Base-by-base conservation (phyloP, 2,113 vertebrate species). In the Pterocles gutturalis region DNA sequence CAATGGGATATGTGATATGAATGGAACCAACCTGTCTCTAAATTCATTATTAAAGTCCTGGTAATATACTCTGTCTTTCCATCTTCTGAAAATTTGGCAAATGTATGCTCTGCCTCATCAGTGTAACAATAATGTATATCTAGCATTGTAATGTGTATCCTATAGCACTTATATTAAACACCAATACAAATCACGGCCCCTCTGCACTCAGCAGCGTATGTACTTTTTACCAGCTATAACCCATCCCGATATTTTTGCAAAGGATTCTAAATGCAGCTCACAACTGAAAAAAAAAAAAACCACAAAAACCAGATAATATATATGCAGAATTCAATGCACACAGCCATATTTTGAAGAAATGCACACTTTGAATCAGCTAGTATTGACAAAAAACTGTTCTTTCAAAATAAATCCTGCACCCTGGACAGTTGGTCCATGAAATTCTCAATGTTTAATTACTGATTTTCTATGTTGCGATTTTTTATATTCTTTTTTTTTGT, bases 271-370 rank as follows among this genome's bases (percentile, higher is more conserved):
- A 1, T 13, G 1, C 22, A 55, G 34, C 66, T 55, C 26, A 85
- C 20, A 79, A 72, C 67, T 26, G 1, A 10, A 19, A 61, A 51
- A 9, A 16, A 20, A 48, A 10, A 18, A 28, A 13, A n/a, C n/a
- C n/a, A n/a, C n/a, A n/a, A n/a, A n/a, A n/a, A n/a, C n/a, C n/a
- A n/a, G 4, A 36, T 12, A 14, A n/a, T 6, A 85, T 17, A n/a
- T 9, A 33, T 20, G 17, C 45, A 75, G 46, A 84, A 73, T 20
- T 79, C 43, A 71, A 60, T n/a, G 28, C 0, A 0, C 14, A 43
- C 8, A n/a, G 19, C 5, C 64, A 8, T 58, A 46, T 60, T 83
- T 79, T 80, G 29, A 95, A 92, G 25, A 90, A 80, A 86, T 21
- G 11, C 3, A n/a, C 8, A 20, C 7, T 80, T 86, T 24, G 24